Percentiles rank a stretch among this genome's conserved stretches.
phyloP scores from a whole-genome alignment of 2,888 invertebrate species.

The Cryptus viduatorius region DNA sequence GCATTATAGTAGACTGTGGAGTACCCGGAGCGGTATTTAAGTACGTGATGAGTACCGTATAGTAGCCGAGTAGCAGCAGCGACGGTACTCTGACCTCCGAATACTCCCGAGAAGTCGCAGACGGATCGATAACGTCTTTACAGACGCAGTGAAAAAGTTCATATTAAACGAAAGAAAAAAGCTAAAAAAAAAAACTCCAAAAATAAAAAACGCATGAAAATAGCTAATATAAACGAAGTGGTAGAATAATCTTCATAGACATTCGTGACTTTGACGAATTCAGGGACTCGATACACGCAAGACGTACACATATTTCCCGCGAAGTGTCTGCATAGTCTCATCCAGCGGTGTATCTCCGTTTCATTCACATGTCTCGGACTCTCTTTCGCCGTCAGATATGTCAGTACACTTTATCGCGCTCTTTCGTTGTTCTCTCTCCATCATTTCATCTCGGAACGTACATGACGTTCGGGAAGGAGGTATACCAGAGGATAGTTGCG shows the following conservation, averaged over 20 bases:
- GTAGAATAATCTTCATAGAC: neutral
- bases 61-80: neutral
- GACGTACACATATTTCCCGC: neutral
- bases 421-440: no score
- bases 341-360: neutral
- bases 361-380: neutral
- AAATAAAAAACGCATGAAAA: neutral
- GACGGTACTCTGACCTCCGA: neutral
- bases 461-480: neutral
- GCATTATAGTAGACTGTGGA: slow-evolving; percentile 20
- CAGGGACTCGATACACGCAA: neutral
- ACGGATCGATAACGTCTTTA: neutral
- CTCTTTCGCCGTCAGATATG: neutral
- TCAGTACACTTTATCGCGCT: neutral
- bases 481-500: neutral
- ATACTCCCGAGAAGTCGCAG: neutral
- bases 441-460: neutral
- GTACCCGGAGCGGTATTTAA: neutral
- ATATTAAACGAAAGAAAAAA: neutral
- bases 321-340: neutral
- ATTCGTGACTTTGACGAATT: neutral
- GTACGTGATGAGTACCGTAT: slow-evolving; percentile 10
- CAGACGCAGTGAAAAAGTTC: neutral
- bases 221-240: neutral
- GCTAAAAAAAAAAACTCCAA: neutral